Evolutionary conservation across 2,888 invertebrate species (phyloP).

Genomic region (Tricholauxania praeusta): DNA sequence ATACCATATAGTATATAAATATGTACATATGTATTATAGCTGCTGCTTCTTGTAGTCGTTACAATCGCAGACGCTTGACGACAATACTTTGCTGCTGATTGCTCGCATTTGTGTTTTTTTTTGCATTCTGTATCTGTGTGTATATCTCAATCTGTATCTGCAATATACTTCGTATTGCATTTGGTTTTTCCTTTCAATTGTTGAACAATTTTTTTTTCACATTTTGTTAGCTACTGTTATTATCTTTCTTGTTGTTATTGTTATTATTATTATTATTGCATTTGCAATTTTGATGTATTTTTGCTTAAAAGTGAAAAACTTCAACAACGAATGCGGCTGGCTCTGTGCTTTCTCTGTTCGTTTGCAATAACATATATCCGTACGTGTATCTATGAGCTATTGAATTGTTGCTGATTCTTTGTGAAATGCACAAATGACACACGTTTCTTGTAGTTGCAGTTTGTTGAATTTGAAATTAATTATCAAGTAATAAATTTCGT

Average conservation of each 20-base stretch:
- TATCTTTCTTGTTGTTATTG: not conserved
- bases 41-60: not conserved
- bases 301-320: not conserved
- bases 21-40: not conserved
- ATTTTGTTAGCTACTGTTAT: not conserved
- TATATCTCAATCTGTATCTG: conserved; percentile 3
- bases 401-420: not conserved
- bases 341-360: conserved; percentile 8
- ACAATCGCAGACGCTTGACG: not conserved
- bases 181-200: conserved; percentile 25
- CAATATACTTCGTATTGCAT: not conserved
- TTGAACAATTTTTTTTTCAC: conserved; percentile 2
- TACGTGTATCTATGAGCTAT: too few species aligned
- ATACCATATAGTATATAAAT: conserved; percentile 9
- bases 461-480: conserved; percentile 8
- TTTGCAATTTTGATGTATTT: not conserved
- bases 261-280: conserved; percentile 5
- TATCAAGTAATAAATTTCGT: not conserved
- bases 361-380: too few species aligned
- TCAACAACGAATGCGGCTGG: too few species aligned
- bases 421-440: not conserved
- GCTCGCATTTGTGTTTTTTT: conserved; percentile 1
- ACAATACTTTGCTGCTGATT: not conserved
- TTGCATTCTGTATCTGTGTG: conserved; percentile 10
- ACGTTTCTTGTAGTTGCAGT: not conserved